These are phyloP conservation scores for Eupithecia exiguata DNA, from an alignment of 2,888 invertebrate genomes.

Conservation along the genomic window DNA sequence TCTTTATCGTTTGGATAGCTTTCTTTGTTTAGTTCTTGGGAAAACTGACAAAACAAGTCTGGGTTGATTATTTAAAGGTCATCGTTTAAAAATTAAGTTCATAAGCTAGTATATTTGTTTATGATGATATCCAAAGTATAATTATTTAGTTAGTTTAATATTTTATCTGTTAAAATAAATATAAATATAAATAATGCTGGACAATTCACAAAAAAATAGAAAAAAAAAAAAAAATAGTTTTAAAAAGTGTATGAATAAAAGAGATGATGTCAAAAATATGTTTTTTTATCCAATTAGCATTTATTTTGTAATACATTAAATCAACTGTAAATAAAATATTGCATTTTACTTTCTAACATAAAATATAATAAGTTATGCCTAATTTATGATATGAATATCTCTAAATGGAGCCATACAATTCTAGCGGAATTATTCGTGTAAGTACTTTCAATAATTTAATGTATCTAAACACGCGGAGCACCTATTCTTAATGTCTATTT, in stretches of 20 bases:
- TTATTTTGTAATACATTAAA: not conserved
- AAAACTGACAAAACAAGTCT: not conserved
- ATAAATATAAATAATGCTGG: too few relatives aligned
- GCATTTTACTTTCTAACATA: not conserved
- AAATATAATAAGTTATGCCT: not conserved
- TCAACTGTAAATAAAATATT: not conserved
- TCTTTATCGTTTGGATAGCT: not conserved
- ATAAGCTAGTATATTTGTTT: not conserved
- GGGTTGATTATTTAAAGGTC: not conserved
- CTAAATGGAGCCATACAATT: constrained; percentile 1
- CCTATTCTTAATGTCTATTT: constrained; percentile 2
- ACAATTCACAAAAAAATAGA: too few relatives aligned
- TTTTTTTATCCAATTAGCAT: not conserved
- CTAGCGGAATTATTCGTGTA: not conserved
- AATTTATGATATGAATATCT: not conserved
- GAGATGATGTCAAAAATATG: not conserved
- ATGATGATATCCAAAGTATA: constrained; percentile 1
- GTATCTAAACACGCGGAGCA: constrained; percentile 5
- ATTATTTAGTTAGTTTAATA: not conserved
- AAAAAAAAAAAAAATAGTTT: too few relatives aligned
- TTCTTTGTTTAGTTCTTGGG: not conserved
- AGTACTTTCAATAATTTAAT: not conserved
- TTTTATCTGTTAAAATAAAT: not conserved
- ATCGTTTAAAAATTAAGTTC: not conserved
- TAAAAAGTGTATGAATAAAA: not conserved